Conservation (phyloP, 2,888 invertebrate species). For the Fragum whitleyi region DNA sequence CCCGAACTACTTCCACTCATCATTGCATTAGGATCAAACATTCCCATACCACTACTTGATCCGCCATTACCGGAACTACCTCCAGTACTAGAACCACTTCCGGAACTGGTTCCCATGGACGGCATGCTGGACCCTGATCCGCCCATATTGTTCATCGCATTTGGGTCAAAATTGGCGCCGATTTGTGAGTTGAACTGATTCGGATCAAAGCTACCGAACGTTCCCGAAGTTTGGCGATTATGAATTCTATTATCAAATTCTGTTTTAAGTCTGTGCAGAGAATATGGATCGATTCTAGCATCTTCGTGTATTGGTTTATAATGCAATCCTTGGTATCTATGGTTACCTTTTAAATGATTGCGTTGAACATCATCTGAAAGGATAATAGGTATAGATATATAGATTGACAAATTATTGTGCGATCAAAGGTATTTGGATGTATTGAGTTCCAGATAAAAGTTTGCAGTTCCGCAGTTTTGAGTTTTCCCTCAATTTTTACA, state of each 20-base stretch:
- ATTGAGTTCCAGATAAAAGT: too few species aligned
- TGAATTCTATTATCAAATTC: background rate
- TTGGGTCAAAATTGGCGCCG: constrained; percentile 44
- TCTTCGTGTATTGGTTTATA: background rate
- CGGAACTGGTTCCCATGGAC: background rate
- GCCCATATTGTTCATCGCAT: constrained; percentile 31
- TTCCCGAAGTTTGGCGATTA: background rate
- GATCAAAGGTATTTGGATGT: too few species aligned
- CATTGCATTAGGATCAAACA: constrained; percentile 61
- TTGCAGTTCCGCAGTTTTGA: too few species aligned
- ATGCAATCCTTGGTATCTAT: background rate
- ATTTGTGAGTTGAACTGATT: constrained; percentile 50
- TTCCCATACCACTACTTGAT: constrained; percentile 10
- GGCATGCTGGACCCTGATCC: background rate
- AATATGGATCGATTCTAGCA: background rate
- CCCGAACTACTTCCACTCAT: constrained; percentile 33
- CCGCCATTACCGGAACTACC: background rate
- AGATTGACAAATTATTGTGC: too few species aligned
- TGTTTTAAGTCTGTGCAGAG: background rate
- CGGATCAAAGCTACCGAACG: constrained; percentile 47
- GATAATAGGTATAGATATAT: too few species aligned
- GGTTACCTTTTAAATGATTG: background rate
- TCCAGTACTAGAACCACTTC: background rate
- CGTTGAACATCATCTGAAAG: background rate
- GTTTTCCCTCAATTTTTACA: too few species aligned